A percentile compares a stretch with the other conserved stretches of the same genome.
Evolutionary conservation across 1,140 invertebrate species (phyloP).

Genomic region (Camponotus pennsylvanicus): DNA sequence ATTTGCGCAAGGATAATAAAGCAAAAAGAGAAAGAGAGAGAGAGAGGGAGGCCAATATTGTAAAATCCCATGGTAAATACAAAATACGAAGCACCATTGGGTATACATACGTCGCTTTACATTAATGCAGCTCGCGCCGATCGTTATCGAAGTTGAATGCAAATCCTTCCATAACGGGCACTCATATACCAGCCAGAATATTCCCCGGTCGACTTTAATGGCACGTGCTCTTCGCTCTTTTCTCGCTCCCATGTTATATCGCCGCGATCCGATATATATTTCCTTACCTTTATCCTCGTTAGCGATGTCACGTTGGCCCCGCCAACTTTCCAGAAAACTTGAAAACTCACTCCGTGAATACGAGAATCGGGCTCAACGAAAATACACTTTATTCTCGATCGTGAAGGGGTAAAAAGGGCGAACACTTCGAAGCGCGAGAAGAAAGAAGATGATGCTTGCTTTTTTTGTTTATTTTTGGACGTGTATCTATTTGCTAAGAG

Average conservation of each 20-base stretch:
- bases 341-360: constrained; percentile 18
- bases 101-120: constrained; percentile 15
- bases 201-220: constrained; percentile 54
- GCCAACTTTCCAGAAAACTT: constrained; percentile 9
- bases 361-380: constrained; percentile 33
- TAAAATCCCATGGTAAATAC: constrained; percentile 25
- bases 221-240: constrained; percentile 38
- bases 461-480: neutral
- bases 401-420: neutral
- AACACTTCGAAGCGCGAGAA: neutral
- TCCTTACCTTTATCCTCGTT: constrained; percentile 16
- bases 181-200: constrained; percentile 50
- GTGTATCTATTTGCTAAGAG: neutral
- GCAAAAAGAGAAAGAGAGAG: neutral
- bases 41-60: neutral
- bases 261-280: constrained; percentile 32
- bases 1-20: constrained; percentile 11
- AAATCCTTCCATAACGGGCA: constrained; percentile 55
- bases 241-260: constrained; percentile 27
- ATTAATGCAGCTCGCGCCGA: constrained; percentile 63
- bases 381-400: constrained; percentile 22
- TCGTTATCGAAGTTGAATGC: constrained; percentile 66
- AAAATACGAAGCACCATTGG: constrained; percentile 5
- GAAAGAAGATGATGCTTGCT: neutral
- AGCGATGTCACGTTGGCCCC: constrained; percentile 13